These are phyloP conservation scores for Diachasma alloeum DNA, from an alignment of 1,140 invertebrate genomes.

Conservation along the genomic window DNA sequence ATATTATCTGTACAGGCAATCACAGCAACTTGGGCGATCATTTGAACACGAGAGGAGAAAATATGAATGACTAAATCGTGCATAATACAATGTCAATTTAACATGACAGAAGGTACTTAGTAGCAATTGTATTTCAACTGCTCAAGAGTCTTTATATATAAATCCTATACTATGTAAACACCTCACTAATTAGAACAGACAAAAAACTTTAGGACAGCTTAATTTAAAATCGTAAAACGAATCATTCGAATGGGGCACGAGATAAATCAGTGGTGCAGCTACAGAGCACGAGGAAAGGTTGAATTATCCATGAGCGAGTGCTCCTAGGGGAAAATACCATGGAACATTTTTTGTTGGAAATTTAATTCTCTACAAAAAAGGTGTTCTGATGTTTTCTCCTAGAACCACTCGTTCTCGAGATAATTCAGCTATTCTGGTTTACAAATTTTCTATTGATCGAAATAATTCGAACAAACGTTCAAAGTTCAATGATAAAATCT, in stretches of 20 bases:
- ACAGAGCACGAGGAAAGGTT: background rate
- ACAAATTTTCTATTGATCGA: too few species aligned
- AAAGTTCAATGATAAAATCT: background rate
- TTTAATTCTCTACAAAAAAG: too few species aligned
- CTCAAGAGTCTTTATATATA: constrained; percentile 30
- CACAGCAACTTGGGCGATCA: background rate
- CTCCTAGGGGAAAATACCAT: too few species aligned
- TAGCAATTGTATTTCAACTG: constrained; percentile 31
- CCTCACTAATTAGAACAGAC: background rate
- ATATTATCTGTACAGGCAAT: constrained; percentile 21
- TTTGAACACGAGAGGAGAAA: background rate
- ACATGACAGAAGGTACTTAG: constrained; percentile 22
- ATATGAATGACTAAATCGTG: background rate
- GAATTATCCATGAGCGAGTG: too few species aligned
- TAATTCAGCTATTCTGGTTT: too few species aligned
- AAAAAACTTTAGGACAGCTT: background rate
- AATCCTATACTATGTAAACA: constrained; percentile 9
- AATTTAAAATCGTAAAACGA: background rate
- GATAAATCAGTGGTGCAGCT: background rate
- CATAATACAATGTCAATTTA: background rate
- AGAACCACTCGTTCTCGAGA: too few species aligned
- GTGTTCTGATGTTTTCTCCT: too few species aligned
- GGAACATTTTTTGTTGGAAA: too few species aligned
- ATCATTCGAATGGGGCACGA: background rate
- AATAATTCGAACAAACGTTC: too few species aligned